Evolutionary conservation across 2,888 invertebrate genomes (phyloP).

Genomic region (Panopea generosa): DNA sequence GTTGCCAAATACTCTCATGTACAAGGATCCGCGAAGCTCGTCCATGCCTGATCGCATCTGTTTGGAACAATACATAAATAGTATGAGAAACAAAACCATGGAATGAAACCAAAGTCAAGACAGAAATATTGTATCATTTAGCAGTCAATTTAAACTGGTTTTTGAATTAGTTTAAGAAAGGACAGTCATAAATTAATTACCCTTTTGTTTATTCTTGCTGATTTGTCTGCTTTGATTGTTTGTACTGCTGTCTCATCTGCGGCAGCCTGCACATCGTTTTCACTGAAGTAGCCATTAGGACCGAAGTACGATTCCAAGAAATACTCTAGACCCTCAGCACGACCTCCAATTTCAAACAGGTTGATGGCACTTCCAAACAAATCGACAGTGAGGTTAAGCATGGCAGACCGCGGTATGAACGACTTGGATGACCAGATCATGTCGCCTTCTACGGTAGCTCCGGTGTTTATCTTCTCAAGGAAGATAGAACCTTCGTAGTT

Average conservation of each 20-base stretch:
- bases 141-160: background rate
- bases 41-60: slow-evolving; percentile 65
- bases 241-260: slow-evolving; percentile 58
- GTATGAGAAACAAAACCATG: background rate
- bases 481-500: slow-evolving; percentile 93
- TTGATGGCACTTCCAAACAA: slow-evolving; percentile 93
- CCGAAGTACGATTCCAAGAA: slow-evolving; percentile 93
- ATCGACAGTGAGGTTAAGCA: slow-evolving; percentile 83
- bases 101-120: background rate
- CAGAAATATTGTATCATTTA: background rate
- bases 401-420: slow-evolving; percentile 83
- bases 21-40: slow-evolving; percentile 87
- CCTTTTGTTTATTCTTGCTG: slow-evolving; percentile 64
- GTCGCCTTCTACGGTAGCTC: slow-evolving; percentile 81
- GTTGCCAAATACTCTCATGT: slow-evolving; percentile 95
- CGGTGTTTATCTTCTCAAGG: slow-evolving; percentile 92
- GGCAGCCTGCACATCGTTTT: slow-evolving; percentile 68
- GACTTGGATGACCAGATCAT: slow-evolving; percentile 83
- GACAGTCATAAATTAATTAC: slow-evolving; percentile 26
- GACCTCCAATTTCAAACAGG: slow-evolving; percentile 91
- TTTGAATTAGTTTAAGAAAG: too few relatives aligned
- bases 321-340: slow-evolving; percentile 95
- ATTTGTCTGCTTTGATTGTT: slow-evolving; percentile 61
- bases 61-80: background rate
- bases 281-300: slow-evolving; percentile 87